These are phyloP conservation scores for Phrynocephalus versicolor DNA, from an alignment of 2,113 vertebrate genomes.

Conservation along the genomic window DNA sequence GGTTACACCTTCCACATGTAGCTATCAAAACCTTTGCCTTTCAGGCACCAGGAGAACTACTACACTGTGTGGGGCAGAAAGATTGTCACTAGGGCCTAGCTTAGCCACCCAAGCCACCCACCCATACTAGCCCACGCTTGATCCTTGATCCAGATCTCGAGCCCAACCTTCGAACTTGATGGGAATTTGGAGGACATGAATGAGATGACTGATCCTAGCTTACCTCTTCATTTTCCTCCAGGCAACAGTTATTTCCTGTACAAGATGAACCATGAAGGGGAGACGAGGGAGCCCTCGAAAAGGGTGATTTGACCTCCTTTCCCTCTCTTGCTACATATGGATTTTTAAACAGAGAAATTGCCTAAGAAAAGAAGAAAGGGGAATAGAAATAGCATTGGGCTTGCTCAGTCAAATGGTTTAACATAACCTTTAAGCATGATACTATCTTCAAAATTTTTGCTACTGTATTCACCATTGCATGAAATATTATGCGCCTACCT, in stretches of 20 bases:
- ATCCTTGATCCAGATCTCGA: background rate
- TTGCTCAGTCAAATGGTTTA: conserved; percentile 2
- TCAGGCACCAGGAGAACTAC: background rate
- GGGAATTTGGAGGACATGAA: background rate
- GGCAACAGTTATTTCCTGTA: background rate
- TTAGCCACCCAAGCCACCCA: background rate
- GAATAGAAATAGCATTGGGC: conserved; percentile 17
- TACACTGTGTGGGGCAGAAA: background rate
- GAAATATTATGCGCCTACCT: conserved; percentile 23
- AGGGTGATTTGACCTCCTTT: background rate
- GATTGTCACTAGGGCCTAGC: background rate
- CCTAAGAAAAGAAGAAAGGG: background rate
- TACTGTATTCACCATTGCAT: background rate
- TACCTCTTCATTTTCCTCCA: background rate
- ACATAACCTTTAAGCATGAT: conserved; percentile 29
- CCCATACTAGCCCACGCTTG: background rate
- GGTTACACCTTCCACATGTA: background rate
- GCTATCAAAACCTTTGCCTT: background rate
- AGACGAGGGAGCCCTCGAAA: background rate
- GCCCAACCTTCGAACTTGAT: background rate
- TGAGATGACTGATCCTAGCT: background rate
- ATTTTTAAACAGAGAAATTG: background rate
- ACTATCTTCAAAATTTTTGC: conserved; percentile 2
- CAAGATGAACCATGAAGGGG: background rate
- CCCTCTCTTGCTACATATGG: background rate